phyloP scores from a whole-genome alignment of 92 coral and sea anemone species.

The Phenganax stokvisi region DNA sequence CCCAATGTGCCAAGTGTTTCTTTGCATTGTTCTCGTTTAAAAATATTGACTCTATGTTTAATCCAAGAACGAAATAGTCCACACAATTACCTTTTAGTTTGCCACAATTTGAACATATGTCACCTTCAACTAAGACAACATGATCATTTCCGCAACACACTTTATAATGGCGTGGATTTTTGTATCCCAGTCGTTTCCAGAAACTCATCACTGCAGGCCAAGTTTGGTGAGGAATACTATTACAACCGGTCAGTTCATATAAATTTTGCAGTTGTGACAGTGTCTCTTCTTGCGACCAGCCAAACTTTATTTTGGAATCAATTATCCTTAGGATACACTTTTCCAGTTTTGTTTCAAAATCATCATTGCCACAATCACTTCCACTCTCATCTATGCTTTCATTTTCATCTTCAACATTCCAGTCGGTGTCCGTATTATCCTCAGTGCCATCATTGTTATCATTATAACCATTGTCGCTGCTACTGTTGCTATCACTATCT shows the following conservation, averaged over 20 bases:
- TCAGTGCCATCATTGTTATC: too few relatives aligned
- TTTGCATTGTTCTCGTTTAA: background rate
- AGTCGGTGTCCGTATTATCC: too few relatives aligned
- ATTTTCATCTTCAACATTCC: too few relatives aligned
- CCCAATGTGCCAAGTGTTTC: constrained; percentile 4
- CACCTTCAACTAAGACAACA: background rate
- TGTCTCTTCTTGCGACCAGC: constrained; percentile 26
- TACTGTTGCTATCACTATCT: too few relatives aligned
- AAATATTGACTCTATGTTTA: background rate
- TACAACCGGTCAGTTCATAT: background rate
- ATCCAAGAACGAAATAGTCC: constrained; percentile 12
- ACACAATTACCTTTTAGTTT: background rate
- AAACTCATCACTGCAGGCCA: background rate
- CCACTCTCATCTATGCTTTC: too few relatives aligned
- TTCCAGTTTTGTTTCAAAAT: too few relatives aligned
- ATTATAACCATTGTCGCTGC: too few relatives aligned
- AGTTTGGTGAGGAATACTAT: background rate
- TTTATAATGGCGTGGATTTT: background rate
- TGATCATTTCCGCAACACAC: background rate
- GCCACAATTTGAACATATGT: constrained; percentile 14
- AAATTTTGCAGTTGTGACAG: background rate
- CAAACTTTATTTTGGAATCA: background rate
- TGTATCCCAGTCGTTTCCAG: background rate
- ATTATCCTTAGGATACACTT: background rate
- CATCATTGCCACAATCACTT: too few relatives aligned